Evolutionary conservation across 2,888 invertebrate genomes (phyloP), one percentile per base, ranked within the genome.

Genomic region (Hybos culiciformis): DNA sequence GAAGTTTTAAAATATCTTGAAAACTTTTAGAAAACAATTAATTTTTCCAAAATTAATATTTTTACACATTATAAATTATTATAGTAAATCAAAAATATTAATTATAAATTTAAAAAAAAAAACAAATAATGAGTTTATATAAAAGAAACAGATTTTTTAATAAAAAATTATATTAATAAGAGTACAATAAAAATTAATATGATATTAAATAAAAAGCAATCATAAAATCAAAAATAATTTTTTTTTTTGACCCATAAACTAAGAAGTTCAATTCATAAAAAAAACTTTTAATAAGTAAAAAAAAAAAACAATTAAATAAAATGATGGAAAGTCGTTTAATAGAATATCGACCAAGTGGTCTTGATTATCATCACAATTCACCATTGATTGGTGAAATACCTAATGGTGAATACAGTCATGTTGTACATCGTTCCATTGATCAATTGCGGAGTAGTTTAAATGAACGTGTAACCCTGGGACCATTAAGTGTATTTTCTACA

Each of bases 311-410:
- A 31, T 31, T 7, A 3, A 29, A 36, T 14, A 37, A 29, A 31
- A 62, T 49, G 53, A 72, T 73, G 73, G 73, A 73, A 61, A 71
- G 71, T 50, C 68, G 72, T 47, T 63, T 71, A 42, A 70, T 73
- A 60, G 73, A 73, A 55, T 73, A 73, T 53, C 69, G 73, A 46
- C 72, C 72, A 47, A 76, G 75, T 44, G 77, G 77, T 29, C 66
- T 77, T 47, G 77, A 77, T 56, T 77, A 77, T 60, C 78, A 77
- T 59, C 77, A 77, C 56, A 67, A 64, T 46, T 77, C 77, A 12
- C 78, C 77, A 8, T 58, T 77, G 12, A 77, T 78, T 70, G 78
- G 77, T 1, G 78, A 78, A 63, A 78, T 78, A 58, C 78, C 77
- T 29, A 62, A 76, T 53, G 67, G 68, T 2, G 77, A 77, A 51